A percentile compares a stretch with the other conserved stretches of the same genome.
Conservation (phyloP, 2,113 vertebrate genomes). For the Lota lota region DNA sequence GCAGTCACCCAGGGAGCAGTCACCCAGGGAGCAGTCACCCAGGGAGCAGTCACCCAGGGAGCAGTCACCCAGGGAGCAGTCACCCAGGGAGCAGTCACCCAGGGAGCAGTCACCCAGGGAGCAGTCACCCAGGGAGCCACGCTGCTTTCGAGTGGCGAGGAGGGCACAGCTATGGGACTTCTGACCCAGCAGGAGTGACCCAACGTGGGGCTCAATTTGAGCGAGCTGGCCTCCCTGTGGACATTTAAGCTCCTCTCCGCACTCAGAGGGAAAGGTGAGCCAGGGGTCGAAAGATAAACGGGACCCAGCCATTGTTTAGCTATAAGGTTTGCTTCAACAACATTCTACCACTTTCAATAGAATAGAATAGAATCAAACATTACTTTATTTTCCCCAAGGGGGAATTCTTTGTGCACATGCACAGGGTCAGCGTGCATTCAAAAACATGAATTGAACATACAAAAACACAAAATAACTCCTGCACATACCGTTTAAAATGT, state of each 20-base stretch:
- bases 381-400: neutral
- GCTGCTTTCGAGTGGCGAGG: conserved; percentile 9
- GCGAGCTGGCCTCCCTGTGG: neutral
- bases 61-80: too few relatives aligned
- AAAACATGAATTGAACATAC: too few relatives aligned
- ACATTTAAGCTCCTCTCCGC: conserved; percentile 19
- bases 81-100: too few relatives aligned
- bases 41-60: too few relatives aligned
- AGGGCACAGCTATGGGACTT: conserved; percentile 18
- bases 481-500: too few relatives aligned
- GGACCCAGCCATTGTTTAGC: conserved; percentile 11
- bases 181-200: conserved; percentile 21
- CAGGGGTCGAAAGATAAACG: conserved; percentile 34
- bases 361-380: neutral
- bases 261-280: conserved; percentile 27
- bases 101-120: too few relatives aligned
- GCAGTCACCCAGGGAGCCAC: neutral
- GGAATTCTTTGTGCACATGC: too few relatives aligned
- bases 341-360: neutral
- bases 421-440: too few relatives aligned
- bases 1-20: too few relatives aligned
- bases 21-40: too few relatives aligned
- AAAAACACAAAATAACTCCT: too few relatives aligned
- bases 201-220: neutral
- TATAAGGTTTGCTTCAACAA: neutral